Conservation (phyloP, 2,113 vertebrate genomes). For the Oenanthe oenanthe region DNA sequence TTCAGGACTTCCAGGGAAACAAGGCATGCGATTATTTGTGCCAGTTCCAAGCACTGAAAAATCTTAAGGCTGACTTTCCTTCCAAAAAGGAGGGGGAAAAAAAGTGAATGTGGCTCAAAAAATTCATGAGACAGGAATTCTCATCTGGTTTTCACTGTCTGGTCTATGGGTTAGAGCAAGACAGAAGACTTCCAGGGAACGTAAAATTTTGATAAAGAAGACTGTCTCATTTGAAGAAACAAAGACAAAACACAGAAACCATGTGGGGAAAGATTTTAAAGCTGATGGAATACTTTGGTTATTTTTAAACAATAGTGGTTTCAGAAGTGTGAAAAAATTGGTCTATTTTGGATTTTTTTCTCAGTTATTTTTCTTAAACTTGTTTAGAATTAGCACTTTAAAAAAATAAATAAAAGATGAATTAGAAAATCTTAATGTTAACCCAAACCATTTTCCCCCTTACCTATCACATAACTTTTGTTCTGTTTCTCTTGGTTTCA, state of each 20-base stretch:
- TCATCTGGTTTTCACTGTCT: constrained; percentile 22
- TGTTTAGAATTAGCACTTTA: not conserved
- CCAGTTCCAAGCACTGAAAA: not conserved
- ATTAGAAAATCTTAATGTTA: not conserved
- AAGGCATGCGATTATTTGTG: not conserved
- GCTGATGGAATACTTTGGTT: not conserved
- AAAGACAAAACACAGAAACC: not conserved
- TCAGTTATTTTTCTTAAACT: constrained; percentile 38
- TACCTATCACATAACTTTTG: not conserved
- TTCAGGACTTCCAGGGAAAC: not conserved
- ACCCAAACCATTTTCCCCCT: not conserved
- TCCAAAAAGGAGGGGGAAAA: not conserved
- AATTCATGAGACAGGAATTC: not conserved
- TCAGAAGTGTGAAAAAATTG: constrained; percentile 1
- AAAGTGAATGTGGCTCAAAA: not conserved
- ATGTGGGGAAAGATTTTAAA: constrained; percentile 3
- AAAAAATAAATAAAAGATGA: not conserved
- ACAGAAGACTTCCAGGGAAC: not conserved
- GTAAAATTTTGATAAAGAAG: not conserved
- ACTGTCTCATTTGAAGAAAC: not conserved
- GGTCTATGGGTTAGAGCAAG: not conserved
- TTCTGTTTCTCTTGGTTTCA: not conserved
- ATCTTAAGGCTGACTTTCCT: not conserved
- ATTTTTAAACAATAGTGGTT: constrained; percentile 35
- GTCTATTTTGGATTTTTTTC: constrained; percentile 1